Conservation (phyloP, 2,113 vertebrate species). For the Cynopterus brachyotis region DNA sequence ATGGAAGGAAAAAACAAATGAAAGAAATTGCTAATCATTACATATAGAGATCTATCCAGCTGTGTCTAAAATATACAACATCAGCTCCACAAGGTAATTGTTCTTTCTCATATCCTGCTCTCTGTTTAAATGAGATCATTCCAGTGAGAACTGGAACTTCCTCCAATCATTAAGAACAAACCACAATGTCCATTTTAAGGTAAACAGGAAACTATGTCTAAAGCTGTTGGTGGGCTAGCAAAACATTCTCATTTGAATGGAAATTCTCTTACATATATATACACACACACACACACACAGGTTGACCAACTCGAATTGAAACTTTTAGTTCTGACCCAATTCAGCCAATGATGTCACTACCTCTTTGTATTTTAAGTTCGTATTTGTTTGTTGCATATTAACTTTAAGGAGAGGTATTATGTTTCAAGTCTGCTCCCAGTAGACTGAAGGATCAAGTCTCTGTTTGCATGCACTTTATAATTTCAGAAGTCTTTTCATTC, state of each 20-base stretch:
- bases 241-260: background rate
- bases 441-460: background rate
- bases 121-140: constrained; percentile 67
- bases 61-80: constrained; percentile 49
- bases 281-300: background rate
- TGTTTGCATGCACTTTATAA: background rate
- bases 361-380: background rate
- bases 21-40: background rate
- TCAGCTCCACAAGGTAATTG: constrained; percentile 25
- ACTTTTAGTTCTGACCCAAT: background rate
- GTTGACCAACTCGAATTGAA: constrained; percentile 10
- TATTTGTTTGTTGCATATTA: background rate
- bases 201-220: constrained; percentile 68
- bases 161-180: constrained; percentile 47
- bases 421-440: background rate
- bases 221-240: background rate
- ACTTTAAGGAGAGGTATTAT: background rate
- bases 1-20: background rate
- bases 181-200: constrained; percentile 46
- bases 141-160: constrained; percentile 22
- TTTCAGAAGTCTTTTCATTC: background rate
- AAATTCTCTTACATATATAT: background rate
- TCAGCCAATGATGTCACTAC: background rate
- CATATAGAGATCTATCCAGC: background rate
- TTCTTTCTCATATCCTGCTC: constrained; percentile 48